Conservation (phyloP, 2,888 invertebrate species). For the Sphinx pinastri region DNA sequence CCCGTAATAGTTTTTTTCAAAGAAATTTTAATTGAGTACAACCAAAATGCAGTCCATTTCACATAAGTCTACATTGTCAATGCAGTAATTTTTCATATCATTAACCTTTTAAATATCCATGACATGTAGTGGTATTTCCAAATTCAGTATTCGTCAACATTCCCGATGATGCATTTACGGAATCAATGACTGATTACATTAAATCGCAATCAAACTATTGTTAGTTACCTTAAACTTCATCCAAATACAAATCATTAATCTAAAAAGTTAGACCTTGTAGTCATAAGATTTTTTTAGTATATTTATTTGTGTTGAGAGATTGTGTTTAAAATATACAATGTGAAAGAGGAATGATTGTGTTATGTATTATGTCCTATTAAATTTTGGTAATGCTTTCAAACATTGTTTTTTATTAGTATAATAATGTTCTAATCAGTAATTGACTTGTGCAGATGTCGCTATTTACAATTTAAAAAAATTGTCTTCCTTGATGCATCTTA, state of each 20-base stretch:
- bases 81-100: conserved; percentile 49
- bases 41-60: conserved; percentile 7
- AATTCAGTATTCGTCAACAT: conserved; percentile 44
- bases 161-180: conserved; percentile 46
- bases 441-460: not conserved
- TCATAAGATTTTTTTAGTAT: conserved; percentile 59
- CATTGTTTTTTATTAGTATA: not conserved
- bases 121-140: conserved; percentile 40
- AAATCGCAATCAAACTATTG: conserved; percentile 2
- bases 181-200: conserved; percentile 39
- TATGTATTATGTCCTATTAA: not conserved
- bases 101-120: conserved; percentile 44
- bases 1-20: conserved; percentile 30
- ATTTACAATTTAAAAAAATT: not conserved
- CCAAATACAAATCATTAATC: conserved; percentile 40
- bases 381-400: not conserved
- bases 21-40: conserved; percentile 26
- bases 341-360: conserved; percentile 14
- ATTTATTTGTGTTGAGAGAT: conserved; percentile 70
- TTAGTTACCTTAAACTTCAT: conserved; percentile 44
- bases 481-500: not conserved
- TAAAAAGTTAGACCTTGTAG: conserved; percentile 41
- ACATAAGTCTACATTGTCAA: conserved; percentile 11
- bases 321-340: conserved; percentile 59
- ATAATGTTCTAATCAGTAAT: conserved; percentile 7